Base-by-base conservation (phyloP, 92 coral and sea anemone genomes). In the Epizoanthus rinbou region DNA sequence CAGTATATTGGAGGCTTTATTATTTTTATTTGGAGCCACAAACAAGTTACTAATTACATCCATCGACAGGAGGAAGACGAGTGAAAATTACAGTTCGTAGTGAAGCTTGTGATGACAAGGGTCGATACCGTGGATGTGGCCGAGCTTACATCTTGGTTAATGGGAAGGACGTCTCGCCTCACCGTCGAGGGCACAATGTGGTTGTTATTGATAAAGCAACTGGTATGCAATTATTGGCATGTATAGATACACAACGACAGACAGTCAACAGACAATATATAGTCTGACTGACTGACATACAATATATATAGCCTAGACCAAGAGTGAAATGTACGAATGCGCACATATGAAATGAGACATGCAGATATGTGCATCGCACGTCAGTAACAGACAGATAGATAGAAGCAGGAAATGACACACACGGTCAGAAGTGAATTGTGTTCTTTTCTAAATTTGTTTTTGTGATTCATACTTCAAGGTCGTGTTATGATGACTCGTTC, bases 161-260 rank as follows among this genome's bases (percentile, higher is more conserved):
- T 33, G 82, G 82, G 10, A 22, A 57, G 24, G 41, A 78, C 59
- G 60, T 62, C 8, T 78, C 82, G 2, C 82, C 58, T n/a, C 56
- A 60, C 21, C 63, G 64, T 57, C 41, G 69, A 19, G 82, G 82
- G 17, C 71, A 78, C 43, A 78, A 60, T 22, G 82, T 78, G 62
- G 71, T 78, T 60, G 82, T 78, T 62, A 8, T 78, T 17, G 82
- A 78, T 57, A 39, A 16, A 4, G 4, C 3, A 14, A 62, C 50
- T 45, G 82, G 82, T 78, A 78, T 22, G 58, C 5, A 37, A 60
- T 2, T 19, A 67, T 15, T 5, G 15, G 8, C 14, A 37, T 37
- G 43, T 37, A 6, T 37, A 37, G 5, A 37, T 6, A 37, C 43
- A 37, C 43, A 37, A 37, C 43, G 43, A 37, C 43, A 37, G 43